A percentile compares a stretch with the other conserved stretches of the same genome.
phyloP scores from a whole-genome alignment of 2,797 vertebrate species.

The Myioborus miniatus region DNA sequence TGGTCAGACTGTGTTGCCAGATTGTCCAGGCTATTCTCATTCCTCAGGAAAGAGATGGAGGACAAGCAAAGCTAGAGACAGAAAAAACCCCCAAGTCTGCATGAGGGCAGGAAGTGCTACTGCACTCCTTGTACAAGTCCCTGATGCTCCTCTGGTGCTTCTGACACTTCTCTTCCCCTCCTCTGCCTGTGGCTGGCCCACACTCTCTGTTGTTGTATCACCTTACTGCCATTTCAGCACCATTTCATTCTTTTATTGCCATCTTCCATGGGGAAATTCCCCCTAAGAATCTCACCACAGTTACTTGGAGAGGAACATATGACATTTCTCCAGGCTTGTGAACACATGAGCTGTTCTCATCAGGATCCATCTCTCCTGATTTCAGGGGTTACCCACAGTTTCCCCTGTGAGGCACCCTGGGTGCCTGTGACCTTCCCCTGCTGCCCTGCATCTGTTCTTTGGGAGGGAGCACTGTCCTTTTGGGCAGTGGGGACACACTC shows the following conservation, averaged over 20 bases:
- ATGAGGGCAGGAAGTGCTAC: neutral
- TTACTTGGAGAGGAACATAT: neutral
- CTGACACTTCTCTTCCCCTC: neutral
- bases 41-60: neutral
- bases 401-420: rapidly evolving
- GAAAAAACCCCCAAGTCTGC: neutral
- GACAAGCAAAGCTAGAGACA: neutral
- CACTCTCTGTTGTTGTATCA: rapidly evolving
- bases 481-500: neutral
- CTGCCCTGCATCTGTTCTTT: neutral
- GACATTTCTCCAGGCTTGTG: neutral
- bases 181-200: rapidly evolving
- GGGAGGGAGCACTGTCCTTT: neutral
- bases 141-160: rapidly evolving
- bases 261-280: neutral
- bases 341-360: neutral
- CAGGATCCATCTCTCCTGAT: neutral
- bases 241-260: neutral
- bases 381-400: neutral
- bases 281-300: neutral
- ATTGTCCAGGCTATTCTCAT: neutral
- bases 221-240: neutral
- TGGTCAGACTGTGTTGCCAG: rapidly evolving
- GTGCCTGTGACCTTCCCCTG: rapidly evolving
- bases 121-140: neutral